A percentile compares a stretch with the other conserved stretches of the same genome.
phyloP scores from a whole-genome alignment of 2,113 vertebrate genomes.

The Callionymus lyra region DNA sequence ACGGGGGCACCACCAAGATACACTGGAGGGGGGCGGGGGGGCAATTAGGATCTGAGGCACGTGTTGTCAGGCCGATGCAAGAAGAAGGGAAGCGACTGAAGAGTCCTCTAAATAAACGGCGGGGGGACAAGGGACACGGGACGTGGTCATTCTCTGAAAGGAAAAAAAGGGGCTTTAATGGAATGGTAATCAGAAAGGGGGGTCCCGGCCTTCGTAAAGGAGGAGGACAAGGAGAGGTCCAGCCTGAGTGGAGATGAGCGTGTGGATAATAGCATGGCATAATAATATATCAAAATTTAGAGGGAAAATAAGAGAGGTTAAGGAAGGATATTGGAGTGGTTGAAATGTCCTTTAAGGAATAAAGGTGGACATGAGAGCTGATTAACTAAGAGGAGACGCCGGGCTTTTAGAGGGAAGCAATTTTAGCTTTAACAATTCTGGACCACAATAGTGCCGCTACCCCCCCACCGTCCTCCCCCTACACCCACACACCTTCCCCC shows the following conservation, averaged over 20 bases:
- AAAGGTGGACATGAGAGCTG: slow-evolving; percentile 52
- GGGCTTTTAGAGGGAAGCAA: slow-evolving; percentile 49
- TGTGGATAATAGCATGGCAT: slow-evolving; percentile 62
- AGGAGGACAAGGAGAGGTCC: slow-evolving; percentile 65
- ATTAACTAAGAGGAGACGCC: slow-evolving; percentile 57
- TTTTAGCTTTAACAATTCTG: slow-evolving; percentile 42
- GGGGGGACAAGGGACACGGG: slow-evolving; percentile 41
- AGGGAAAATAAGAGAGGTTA: slow-evolving; percentile 66
- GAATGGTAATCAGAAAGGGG: slow-evolving; percentile 67
- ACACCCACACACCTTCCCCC: slow-evolving; percentile 3
- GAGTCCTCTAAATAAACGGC: slow-evolving; percentile 60
- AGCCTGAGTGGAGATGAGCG: slow-evolving; percentile 48
- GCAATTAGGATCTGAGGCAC: slow-evolving; percentile 71
- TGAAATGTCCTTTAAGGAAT: slow-evolving; percentile 59
- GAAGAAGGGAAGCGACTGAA: slow-evolving; percentile 18
- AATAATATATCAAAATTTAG: slow-evolving; percentile 67
- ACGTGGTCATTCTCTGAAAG: slow-evolving; percentile 52
- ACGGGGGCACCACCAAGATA: slow-evolving; percentile 19
- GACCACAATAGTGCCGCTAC: slow-evolving; percentile 9
- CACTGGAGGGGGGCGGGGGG: slow-evolving; percentile 33
- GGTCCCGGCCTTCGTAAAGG: slow-evolving; percentile 56
- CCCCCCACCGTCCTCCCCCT: slow-evolving; percentile 5
- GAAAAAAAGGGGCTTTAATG: slow-evolving; percentile 63
- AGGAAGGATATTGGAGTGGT: slow-evolving; percentile 60
- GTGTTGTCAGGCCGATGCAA: slow-evolving; percentile 41